Evolutionary conservation across 2,888 invertebrate genomes (phyloP), one percentile per base, ranked within the genome.

Genomic region (Zelleria hepariella): DNA sequence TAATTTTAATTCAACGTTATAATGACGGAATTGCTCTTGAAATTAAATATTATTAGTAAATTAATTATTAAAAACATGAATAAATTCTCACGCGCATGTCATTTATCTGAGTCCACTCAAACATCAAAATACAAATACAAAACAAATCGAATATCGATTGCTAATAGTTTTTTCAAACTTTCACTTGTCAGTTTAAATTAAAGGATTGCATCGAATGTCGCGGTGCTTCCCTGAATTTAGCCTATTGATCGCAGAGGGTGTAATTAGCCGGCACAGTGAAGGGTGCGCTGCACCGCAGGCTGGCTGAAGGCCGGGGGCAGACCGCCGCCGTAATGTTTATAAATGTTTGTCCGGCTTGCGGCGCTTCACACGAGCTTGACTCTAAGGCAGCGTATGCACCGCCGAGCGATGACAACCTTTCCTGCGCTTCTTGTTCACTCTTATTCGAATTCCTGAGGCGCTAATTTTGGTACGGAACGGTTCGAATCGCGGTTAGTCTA

Each of bases 301-400:
- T 42, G 4, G 15, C 32, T 15, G 32, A 42, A 15, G 15, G 32
- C 10, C 10, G 32, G 32, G 32, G 0, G 32, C 32, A 42, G 32
- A 6, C 5, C 2, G 6, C 49, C 55, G 59, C 32, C 26, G 49
- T 55, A 55, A 49, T 59, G 27, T 59, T 59, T 55, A 55, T 59
- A 59, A 59, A 59, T 59, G 59, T 59, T 59, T 59, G 21, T 26
- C 47, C 27, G 55, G 59, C 48, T 32, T 59, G 59, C 7, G 26
- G 7, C 10, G 4, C 5, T 24, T 59, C 59, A 20, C 59, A 59
- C 58, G 25, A 42, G 32, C 15, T 15, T 42, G 32, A 42, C 10
- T 42, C 15, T 42, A 42, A n/a, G 15, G 15, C 10, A 10, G 32
- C 32, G 15, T 10, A 42, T 10, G 10, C 32, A 6, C 32, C 7